phyloP scores from a whole-genome alignment of 2,888 invertebrate species.

The Pharmacophagus antenor region DNA sequence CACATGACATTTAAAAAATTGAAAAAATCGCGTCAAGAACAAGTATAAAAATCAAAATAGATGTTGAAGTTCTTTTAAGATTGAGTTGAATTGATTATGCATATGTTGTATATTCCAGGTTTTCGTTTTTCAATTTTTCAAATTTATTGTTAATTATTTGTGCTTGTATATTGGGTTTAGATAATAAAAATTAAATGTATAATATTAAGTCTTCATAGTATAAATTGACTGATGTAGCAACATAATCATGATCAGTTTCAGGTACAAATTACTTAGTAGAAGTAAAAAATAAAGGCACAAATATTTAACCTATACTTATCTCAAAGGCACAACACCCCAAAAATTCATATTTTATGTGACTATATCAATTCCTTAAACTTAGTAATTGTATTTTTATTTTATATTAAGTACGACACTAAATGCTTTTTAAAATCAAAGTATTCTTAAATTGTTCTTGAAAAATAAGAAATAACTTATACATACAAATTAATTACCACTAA shows the following conservation, averaged over 20 bases:
- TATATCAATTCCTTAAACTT: slow-evolving; percentile 24
- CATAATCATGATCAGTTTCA: slow-evolving; percentile 38
- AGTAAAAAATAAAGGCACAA: slow-evolving; percentile 73
- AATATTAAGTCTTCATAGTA: background rate
- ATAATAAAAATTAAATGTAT: background rate
- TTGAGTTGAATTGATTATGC: no score
- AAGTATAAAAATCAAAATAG: no score
- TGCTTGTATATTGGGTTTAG: no score
- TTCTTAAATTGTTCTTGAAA: background rate
- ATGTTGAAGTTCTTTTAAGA: no score
- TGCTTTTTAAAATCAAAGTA: background rate
- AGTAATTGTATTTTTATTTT: background rate
- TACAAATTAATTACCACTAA: background rate
- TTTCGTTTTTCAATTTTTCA: no score
- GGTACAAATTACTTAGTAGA: slow-evolving; percentile 66
- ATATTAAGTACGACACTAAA: background rate
- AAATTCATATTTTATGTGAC: slow-evolving; percentile 43
- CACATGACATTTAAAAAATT: no score
- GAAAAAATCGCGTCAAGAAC: no score
- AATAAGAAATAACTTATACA: background rate
- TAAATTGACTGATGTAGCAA: slow-evolving; percentile 6
- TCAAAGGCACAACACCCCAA: slow-evolving; percentile 75
- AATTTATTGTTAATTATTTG: no score
- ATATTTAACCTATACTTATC: slow-evolving; percentile 68
- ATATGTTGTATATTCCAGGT: no score